These are phyloP conservation scores for Bos taurus DNA, from an alignment of 2,113 vertebrate genomes.

Conservation along the genomic window DNA sequence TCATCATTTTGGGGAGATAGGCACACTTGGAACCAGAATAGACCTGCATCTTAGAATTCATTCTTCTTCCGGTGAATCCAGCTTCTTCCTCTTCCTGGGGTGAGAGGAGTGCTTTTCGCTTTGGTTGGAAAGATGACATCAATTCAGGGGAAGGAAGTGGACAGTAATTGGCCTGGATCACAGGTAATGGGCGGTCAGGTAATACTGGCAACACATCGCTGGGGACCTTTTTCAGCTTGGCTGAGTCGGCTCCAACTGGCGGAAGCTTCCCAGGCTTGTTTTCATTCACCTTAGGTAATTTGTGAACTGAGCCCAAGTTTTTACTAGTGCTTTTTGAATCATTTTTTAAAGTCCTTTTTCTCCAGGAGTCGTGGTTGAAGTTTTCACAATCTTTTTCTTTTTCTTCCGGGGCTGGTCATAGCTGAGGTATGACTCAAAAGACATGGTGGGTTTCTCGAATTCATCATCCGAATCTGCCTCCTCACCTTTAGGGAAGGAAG, in stretches of 20 bases:
- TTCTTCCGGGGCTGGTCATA: conserved; percentile 92
- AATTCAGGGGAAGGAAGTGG: conserved; percentile 94
- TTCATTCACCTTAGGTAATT: conserved; percentile 71
- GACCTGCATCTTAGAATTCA: conserved; percentile 98
- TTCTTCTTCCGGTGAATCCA: conserved; percentile 92
- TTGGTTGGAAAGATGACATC: conserved; percentile 89
- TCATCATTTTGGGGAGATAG: conserved; percentile 97
- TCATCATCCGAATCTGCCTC: conserved; percentile 86
- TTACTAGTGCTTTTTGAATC: conserved; percentile 79
- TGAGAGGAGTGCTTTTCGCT: conserved; percentile 91
- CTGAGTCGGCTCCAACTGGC: conserved; percentile 33
- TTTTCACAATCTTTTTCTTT: conserved; percentile 88
- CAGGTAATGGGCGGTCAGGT: conserved; percentile 93
- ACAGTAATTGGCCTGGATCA: conserved; percentile 94
- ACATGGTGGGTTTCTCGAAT: conserved; percentile 91
- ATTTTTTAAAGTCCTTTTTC: conserved; percentile 80
- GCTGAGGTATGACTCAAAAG: conserved; percentile 97
- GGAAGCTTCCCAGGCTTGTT: conserved; percentile 75
- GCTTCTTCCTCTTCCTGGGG: conserved; percentile 88
- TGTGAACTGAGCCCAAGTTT: conserved; percentile 61
- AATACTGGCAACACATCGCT: conserved; percentile 85
- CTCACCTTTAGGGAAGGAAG: conserved; percentile 69
- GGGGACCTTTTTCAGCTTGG: conserved; percentile 80
- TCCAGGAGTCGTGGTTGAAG: conserved; percentile 49
- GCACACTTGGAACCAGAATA: conserved; percentile 96